phyloP scores from a whole-genome alignment of 2,888 invertebrate species.

The Agrotis ipsilon region DNA sequence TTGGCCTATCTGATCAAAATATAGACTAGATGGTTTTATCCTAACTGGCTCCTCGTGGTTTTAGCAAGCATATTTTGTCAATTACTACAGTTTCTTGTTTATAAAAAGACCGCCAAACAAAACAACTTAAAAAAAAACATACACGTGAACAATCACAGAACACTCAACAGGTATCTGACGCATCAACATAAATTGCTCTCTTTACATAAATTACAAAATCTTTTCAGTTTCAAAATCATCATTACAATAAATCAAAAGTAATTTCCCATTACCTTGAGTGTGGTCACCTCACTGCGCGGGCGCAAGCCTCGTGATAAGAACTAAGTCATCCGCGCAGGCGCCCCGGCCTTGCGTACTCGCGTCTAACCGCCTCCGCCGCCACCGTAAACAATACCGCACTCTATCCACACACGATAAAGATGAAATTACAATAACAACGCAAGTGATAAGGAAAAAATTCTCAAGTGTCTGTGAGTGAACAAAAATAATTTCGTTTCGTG shows the following conservation, averaged over 20 bases:
- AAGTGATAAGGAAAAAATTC: conserved; percentile 57
- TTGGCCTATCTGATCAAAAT: too few relatives aligned
- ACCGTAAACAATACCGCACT: conserved; percentile 38
- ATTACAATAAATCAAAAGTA: conserved; percentile 56
- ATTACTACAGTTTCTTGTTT: too few relatives aligned
- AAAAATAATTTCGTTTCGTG: conserved; percentile 55
- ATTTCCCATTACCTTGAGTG: conserved; percentile 53
- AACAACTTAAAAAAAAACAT: not conserved
- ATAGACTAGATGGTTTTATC: too few relatives aligned
- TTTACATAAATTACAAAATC: conserved; percentile 47
- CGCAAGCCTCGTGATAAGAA: conserved; percentile 82
- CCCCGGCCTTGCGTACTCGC: conserved; percentile 82
- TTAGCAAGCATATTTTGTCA: too few relatives aligned
- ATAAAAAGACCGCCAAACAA: not conserved
- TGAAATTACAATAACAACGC: conserved; percentile 51
- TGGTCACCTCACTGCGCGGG: conserved; percentile 62
- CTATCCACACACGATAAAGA: conserved; percentile 46
- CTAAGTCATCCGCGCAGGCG: conserved; percentile 82
- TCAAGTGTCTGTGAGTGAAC: conserved; percentile 56
- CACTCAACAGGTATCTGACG: not conserved
- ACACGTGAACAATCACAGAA: not conserved
- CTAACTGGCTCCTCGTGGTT: too few relatives aligned
- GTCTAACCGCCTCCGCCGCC: conserved; percentile 59
- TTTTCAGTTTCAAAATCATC: conserved; percentile 35
- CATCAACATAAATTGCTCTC: not conserved